A percentile compares a stretch with the other conserved stretches of the same genome.
phyloP scores from a whole-genome alignment of 1,140 invertebrate species.

The Neuroterus valhalla region DNA sequence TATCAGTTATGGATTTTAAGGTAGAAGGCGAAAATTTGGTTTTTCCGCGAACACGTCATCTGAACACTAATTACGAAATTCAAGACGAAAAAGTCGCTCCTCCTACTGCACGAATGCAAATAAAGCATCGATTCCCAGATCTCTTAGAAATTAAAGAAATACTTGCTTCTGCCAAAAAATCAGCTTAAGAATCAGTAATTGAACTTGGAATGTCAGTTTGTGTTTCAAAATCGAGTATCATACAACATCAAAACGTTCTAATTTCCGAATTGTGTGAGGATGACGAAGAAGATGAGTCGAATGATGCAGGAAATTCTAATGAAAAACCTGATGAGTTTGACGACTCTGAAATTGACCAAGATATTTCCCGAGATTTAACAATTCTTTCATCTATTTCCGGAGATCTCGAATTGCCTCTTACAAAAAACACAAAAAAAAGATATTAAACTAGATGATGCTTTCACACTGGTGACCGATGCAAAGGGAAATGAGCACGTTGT shows the following conservation, averaged over 20 bases:
- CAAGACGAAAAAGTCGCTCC: constrained; percentile 39
- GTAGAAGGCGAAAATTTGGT: constrained; percentile 25
- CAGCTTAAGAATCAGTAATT: constrained; percentile 29
- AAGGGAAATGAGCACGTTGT: too few relatives aligned
- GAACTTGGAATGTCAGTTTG: constrained; percentile 10
- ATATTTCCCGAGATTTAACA: too few relatives aligned
- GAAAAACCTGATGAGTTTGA: too few relatives aligned
- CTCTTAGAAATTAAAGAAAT: constrained; percentile 17
- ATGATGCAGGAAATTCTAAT: neutral
- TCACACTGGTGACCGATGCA: too few relatives aligned
- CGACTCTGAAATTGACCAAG: too few relatives aligned
- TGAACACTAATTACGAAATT: constrained; percentile 44
- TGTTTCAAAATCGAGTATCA: neutral
- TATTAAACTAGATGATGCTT: too few relatives aligned
- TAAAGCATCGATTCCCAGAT: constrained; percentile 28
- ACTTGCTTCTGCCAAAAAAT: constrained; percentile 30
- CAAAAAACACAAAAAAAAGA: too few relatives aligned
- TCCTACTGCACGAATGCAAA: constrained; percentile 36
- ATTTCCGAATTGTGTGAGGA: constrained; percentile 29
- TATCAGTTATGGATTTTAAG: constrained; percentile 33
- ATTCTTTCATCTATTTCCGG: too few relatives aligned
- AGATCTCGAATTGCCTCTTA: too few relatives aligned
- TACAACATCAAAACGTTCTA: constrained; percentile 13
- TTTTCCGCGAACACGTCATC: constrained; percentile 39
- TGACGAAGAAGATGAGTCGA: constrained; percentile 35